Percentiles rank a stretch among this genome's conserved stretches.
phyloP scores from a whole-genome alignment of 2,797 vertebrate species.

The Cephalopachus bancanus region DNA sequence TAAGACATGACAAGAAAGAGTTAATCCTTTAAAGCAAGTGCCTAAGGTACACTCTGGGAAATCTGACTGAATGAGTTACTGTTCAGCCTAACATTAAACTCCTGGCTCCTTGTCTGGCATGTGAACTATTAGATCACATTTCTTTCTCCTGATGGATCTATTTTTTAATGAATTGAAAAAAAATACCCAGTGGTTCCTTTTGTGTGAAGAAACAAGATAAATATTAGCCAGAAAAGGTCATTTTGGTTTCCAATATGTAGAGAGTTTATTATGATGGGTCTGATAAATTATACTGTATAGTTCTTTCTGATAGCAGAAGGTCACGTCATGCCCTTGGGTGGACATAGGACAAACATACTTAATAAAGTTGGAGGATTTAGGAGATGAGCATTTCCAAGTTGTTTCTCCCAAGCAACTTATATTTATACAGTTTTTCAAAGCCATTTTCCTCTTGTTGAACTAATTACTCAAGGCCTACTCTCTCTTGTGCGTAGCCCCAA shows the following conservation, averaged over 20 bases:
- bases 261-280: conserved; percentile 73
- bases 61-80: conserved; percentile 7
- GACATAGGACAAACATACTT: conserved; percentile 90
- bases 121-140: conserved; percentile 2
- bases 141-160: conserved; percentile 45
- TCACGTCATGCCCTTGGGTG: conserved; percentile 90
- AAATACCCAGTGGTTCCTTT: conserved; percentile 76
- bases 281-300: conserved; percentile 77
- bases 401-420: background rate
- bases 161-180: conserved; percentile 72
- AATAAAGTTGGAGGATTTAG: conserved; percentile 90
- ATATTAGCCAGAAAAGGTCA: conserved; percentile 78
- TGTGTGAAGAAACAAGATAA: conserved; percentile 74
- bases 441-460: background rate
- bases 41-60: background rate
- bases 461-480: background rate
- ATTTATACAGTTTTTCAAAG: conserved; percentile 57
- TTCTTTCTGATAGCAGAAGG: conserved; percentile 85
- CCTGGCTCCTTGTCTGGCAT: conserved; percentile 7
- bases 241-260: conserved; percentile 52
- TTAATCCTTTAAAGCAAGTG: background rate
- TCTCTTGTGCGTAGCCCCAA: background rate
- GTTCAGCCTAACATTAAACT: conserved; percentile 34
- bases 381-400: conserved; percentile 56
- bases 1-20: background rate